A percentile compares a stretch with the other conserved stretches of the same genome.
phyloP scores from a whole-genome alignment of 2,113 vertebrate species.

The Condylura cristata region DNA sequence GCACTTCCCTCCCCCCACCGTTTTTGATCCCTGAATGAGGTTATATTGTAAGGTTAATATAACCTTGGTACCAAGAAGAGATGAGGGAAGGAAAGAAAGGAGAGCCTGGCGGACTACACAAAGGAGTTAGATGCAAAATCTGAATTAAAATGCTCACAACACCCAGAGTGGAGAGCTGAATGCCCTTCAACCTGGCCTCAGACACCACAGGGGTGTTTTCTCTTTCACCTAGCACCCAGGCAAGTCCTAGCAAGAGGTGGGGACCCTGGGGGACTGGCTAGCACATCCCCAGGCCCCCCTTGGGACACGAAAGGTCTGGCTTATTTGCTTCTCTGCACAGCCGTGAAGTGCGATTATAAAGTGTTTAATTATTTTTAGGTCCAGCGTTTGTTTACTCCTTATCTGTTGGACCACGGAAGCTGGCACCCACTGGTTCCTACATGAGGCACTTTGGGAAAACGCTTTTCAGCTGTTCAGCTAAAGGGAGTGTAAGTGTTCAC shows the following conservation, averaged over 20 bases:
- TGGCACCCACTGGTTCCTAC: neutral
- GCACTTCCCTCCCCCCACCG: too few relatives aligned
- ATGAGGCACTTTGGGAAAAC: neutral
- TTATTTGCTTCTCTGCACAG: neutral
- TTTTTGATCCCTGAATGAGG: too few relatives aligned
- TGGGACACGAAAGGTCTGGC: neutral
- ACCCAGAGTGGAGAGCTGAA: too few relatives aligned
- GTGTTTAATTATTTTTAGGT: neutral
- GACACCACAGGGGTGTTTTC: neutral
- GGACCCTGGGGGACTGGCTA: neutral
- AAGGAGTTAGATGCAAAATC: neutral
- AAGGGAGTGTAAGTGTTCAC: neutral
- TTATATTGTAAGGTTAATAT: neutral
- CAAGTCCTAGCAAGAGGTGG: neutral
- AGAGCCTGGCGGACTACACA: neutral
- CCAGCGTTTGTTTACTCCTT: neutral
- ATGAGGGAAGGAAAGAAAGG: neutral
- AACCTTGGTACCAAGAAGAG: neutral
- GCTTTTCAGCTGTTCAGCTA: neutral
- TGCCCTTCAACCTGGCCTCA: neutral
- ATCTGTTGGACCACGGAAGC: neutral
- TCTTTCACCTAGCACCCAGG: neutral
- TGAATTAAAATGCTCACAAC: neutral
- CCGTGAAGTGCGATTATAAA: neutral
- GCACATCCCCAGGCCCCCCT: neutral